phyloP scores from a whole-genome alignment of 2,888 invertebrate species.

The Clusia tigrina region DNA sequence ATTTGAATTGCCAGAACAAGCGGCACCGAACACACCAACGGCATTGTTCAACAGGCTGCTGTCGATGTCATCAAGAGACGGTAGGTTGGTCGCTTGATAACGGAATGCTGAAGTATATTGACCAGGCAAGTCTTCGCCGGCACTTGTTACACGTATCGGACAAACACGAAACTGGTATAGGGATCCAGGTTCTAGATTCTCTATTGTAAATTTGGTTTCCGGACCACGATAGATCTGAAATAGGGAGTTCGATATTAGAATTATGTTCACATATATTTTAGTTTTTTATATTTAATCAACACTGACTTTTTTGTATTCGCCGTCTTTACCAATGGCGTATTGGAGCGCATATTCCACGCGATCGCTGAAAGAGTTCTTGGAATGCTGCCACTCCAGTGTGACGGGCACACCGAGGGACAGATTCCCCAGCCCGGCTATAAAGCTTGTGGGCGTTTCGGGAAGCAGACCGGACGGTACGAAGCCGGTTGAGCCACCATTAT shows the following conservation, averaged over 20 bases:
- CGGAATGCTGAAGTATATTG: constrained; percentile 75
- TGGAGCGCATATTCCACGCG: constrained; percentile 80
- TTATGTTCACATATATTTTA: no score
- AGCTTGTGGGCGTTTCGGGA: constrained; percentile 41
- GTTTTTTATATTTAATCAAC: no score
- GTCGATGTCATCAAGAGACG: constrained; percentile 49
- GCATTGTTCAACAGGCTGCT: constrained; percentile 42
- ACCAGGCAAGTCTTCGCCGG: constrained; percentile 69
- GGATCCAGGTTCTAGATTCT: constrained; percentile 76
- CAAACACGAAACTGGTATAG: constrained; percentile 83
- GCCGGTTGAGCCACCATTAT: constrained; percentile 62
- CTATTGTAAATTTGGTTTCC: constrained; percentile 70
- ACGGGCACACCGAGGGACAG: constrained; percentile 66
- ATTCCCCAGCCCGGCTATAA: constrained; percentile 53
- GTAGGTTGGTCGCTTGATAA: constrained; percentile 58
- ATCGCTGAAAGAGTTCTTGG: constrained; percentile 71
- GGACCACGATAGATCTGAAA: constrained; percentile 73
- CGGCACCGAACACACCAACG: constrained; percentile 27
- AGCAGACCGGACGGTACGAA: constrained; percentile 40
- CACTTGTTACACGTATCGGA: constrained; percentile 73
- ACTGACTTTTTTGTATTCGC: constrained; percentile 71
- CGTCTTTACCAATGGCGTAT: constrained; percentile 68
- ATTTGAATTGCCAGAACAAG: constrained; percentile 24
- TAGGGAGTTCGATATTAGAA: neutral
- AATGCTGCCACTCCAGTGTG: constrained; percentile 73